Base-by-base conservation (phyloP, 1,140 invertebrate species). In the Nasonia giraulti region DNA sequence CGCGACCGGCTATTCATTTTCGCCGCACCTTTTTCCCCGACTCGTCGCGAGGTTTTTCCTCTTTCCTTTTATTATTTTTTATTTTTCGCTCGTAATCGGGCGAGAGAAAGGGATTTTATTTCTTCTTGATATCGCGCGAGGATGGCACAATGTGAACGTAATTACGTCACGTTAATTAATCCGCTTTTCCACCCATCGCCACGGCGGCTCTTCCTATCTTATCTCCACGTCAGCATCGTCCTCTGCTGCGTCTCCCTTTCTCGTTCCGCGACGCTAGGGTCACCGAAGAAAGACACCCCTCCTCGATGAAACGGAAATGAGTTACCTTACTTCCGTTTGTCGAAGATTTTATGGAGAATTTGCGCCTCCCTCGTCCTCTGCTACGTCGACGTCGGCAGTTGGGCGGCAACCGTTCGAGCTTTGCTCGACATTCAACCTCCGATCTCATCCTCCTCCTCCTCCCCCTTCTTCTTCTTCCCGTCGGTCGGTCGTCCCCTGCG, bases 141-240 rank as follows among this genome's bases (percentile, higher is more conserved):
- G 85, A 27, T 84, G 55, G 66, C 75, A 86, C 85, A 88, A 87
- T 85, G 85, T 82, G 83, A 55, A 23, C 83, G 85, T 88, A 89
- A 90, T 89, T 90, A 87, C 88, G 86, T 90, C 87, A 89, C 89
- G 86, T 90, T 89, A 90, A 90, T 90, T 89, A 89, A 90, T 89
- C 86, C 86, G 71, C 47, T 86, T 80, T 87, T 80, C 74, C 68
- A 31, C 62, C 44, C 50, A 79, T 84, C 75, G 75, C 62, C 69
- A 55, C 73, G 75, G n/a, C 11, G n/a, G 27, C 69, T 69, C 66
- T 71, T 11, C 47, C 20, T 69, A 44, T 44, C 66, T 44, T 62
- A n/a, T 20, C 20, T 81, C 20, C 20, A 6, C 33, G 40, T 31
- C n/a, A 31, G 73, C 40, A 20, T 62, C 68, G 27, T n/a, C 68